phyloP scores from a whole-genome alignment of 2,888 invertebrate genomes.

The Sarcophaga carnaria region DNA sequence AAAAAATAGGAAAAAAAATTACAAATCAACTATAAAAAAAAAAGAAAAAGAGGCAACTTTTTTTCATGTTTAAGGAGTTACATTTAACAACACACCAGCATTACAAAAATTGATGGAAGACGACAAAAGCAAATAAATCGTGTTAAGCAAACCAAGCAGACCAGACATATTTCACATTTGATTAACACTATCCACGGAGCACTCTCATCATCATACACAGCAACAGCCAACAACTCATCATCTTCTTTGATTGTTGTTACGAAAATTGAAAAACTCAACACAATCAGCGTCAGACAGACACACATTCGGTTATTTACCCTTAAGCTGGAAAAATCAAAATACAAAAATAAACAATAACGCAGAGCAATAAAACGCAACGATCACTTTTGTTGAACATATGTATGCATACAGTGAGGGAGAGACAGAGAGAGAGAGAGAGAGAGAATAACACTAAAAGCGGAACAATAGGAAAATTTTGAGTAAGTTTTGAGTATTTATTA shows the following conservation, averaged over 20 bases:
- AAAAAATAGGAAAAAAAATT: not conserved
- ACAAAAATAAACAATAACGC: not conserved
- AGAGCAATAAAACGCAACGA: slow-evolving; percentile 6
- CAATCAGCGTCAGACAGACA: slow-evolving; percentile 16
- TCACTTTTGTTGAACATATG: not conserved
- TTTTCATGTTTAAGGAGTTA: not conserved
- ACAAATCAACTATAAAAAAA: not conserved
- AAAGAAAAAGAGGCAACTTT: not conserved
- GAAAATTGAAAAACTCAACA: not conserved
- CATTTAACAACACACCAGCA: not conserved
- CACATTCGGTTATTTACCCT: slow-evolving; percentile 27
- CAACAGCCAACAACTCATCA: slow-evolving; percentile 13
- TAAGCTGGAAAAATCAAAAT: slow-evolving; percentile 8
- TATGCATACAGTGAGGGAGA: not conserved
- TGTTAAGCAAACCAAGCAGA: no score
- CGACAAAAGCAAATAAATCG: not conserved
- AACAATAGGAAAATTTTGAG: not conserved
- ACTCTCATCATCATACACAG: slow-evolving; percentile 8
- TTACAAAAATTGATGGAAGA: not conserved
- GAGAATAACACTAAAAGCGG: slow-evolving; percentile 17
- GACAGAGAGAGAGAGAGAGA: not conserved
- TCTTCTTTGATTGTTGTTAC: slow-evolving; percentile 36
- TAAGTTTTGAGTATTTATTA: slow-evolving; percentile 15
- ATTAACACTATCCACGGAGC: not conserved
- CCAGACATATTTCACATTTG: not conserved